Conservation (phyloP, 1,140 invertebrate species). For the Doryteuthis pealeii region DNA sequence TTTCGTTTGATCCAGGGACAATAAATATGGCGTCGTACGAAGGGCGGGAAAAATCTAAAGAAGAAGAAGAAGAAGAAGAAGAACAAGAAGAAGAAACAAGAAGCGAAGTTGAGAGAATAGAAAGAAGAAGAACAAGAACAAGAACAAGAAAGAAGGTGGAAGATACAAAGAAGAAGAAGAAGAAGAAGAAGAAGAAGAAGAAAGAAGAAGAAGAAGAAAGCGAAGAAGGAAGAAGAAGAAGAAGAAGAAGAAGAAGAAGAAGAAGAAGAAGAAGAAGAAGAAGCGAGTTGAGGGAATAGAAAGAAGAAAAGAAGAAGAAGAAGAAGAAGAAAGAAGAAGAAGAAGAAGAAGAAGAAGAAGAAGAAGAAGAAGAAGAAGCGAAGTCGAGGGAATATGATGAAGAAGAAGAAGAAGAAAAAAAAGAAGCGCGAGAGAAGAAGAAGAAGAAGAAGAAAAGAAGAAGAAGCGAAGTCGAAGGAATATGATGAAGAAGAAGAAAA, state of each 20-base stretch:
- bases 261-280: slow-evolving; percentile 2
- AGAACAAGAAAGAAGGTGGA: background rate
- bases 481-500: background rate
- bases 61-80: no score
- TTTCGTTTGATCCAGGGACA: no score
- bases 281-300: no score
- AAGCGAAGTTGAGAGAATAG: no score
- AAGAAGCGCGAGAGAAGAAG: background rate
- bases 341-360: slow-evolving; percentile 2
- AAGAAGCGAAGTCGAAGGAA: background rate
- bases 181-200: background rate
- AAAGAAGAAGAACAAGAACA: no score
- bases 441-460: background rate
- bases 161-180: background rate
- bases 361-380: background rate
- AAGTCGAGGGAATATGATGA: background rate
- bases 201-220: background rate
- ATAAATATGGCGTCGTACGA: no score
- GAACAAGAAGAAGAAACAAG: no score
- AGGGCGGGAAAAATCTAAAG: no score
- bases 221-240: background rate
- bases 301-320: background rate
- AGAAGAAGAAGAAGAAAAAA: background rate
- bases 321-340: background rate
- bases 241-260: background rate